These are phyloP conservation scores for Drosophila albomicans DNA, from an alignment of 1,140 invertebrate species.

Conservation along the genomic window DNA sequence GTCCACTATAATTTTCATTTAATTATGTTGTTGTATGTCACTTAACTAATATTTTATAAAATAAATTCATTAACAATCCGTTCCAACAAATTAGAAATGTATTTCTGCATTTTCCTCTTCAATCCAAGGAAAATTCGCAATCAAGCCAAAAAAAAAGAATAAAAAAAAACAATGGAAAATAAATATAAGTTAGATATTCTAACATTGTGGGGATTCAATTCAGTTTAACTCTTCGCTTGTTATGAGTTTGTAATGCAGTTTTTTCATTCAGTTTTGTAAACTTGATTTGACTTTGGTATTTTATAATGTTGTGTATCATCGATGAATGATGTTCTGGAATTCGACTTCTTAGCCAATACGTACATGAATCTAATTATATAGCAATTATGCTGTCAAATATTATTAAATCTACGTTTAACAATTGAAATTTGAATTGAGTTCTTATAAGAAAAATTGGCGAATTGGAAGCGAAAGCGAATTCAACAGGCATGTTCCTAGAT, in stretches of 20 bases:
- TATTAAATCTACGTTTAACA: constrained; percentile 35
- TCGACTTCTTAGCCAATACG: constrained; percentile 3
- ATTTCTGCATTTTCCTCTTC: constrained; percentile 7
- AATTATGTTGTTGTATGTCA: constrained; percentile 50
- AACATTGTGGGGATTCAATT: constrained; percentile 12
- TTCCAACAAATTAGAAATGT: constrained; percentile 68
- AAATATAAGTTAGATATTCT: constrained; percentile 13
- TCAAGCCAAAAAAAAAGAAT: neutral
- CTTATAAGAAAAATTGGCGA: constrained; percentile 26
- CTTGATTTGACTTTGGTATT: constrained; percentile 69
- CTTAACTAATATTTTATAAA: constrained; percentile 70
- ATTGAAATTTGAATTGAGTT: constrained; percentile 23
- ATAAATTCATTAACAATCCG: constrained; percentile 82
- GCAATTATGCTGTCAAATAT: neutral
- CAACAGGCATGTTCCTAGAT: constrained; percentile 1
- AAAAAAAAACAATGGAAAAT: constrained; percentile 13
- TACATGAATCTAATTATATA: constrained; percentile 1
- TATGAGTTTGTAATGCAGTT: constrained; percentile 19
- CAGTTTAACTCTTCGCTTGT: constrained; percentile 40
- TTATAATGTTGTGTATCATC: constrained; percentile 20
- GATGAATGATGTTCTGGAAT: constrained; percentile 2
- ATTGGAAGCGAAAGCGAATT: constrained; percentile 16
- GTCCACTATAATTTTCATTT: constrained; percentile 80
- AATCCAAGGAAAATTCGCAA: neutral
- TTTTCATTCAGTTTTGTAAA: constrained; percentile 53